A percentile compares a stretch with the other conserved stretches of the same genome.
Evolutionary conservation across 2,888 invertebrate species (phyloP).

Genomic region (Uloborus plumipes): DNA sequence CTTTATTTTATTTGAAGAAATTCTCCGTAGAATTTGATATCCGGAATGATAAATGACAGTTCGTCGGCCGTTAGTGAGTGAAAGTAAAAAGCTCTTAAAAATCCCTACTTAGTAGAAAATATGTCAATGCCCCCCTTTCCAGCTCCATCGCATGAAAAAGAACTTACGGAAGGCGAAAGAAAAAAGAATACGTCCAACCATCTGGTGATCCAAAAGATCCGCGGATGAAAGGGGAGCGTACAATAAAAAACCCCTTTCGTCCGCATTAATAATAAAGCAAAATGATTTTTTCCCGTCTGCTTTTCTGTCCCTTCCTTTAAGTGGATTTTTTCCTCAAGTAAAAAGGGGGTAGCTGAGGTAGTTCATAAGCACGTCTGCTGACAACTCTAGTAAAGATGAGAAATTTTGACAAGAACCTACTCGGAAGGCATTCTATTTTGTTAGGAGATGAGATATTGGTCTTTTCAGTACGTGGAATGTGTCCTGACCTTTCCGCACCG

Average conservation of each 20-base stretch:
- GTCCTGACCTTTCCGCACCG: slow-evolving; percentile 1
- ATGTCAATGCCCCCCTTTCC: slow-evolving; percentile 56
- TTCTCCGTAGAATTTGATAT: too few species aligned
- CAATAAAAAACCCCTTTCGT: slow-evolving; percentile 45
- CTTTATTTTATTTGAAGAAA: too few species aligned
- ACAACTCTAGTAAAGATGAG: slow-evolving; percentile 59
- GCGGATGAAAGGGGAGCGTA: slow-evolving; percentile 43
- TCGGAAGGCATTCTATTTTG: slow-evolving; percentile 47
- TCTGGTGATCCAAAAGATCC: slow-evolving; percentile 55
- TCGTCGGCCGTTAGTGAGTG: slow-evolving; percentile 22
- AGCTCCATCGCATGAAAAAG: slow-evolving; percentile 42
- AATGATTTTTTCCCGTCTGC: slow-evolving; percentile 52
- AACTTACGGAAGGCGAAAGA: slow-evolving; percentile 24
- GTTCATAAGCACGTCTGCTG: slow-evolving; percentile 58
- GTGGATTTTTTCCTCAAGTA: slow-evolving; percentile 52
- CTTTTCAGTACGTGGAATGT: slow-evolving; percentile 47
- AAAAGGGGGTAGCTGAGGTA: slow-evolving; percentile 34
- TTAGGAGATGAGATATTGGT: slow-evolving; percentile 35
- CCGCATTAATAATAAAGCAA: slow-evolving; percentile 60
- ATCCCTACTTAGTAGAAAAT: slow-evolving; percentile 56
- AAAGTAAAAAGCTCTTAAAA: slow-evolving; percentile 36
- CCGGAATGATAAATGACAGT: slow-evolving; percentile 22
- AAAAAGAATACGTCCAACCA: slow-evolving; percentile 49
- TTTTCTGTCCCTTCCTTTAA: slow-evolving; percentile 44
- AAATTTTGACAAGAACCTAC: slow-evolving; percentile 56